Evolutionary conservation across 2,888 invertebrate species (phyloP).

Genomic region (Rhingia campestris): DNA sequence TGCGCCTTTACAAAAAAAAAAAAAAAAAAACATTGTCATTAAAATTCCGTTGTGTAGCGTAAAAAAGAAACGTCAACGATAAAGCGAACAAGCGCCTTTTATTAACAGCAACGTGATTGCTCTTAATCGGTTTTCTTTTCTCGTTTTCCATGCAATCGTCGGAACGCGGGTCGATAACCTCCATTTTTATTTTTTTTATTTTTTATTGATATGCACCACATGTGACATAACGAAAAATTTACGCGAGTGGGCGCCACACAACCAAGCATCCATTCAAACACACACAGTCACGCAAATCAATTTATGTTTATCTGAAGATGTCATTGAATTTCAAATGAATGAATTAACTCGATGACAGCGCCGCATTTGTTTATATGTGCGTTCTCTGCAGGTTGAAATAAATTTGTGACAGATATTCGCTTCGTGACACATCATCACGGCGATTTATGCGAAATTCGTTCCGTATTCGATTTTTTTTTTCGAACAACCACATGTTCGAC

Average conservation of each 20-base stretch:
- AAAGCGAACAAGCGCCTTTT: neutral
- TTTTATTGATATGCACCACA: slow-evolving; percentile 21
- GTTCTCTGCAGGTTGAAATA: neutral
- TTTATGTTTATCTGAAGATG: slow-evolving; percentile 1
- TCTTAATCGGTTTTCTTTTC: slow-evolving; percentile 38
- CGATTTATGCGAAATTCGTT: slow-evolving; percentile 12
- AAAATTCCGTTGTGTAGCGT: too few relatives aligned
- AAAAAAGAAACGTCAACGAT: too few relatives aligned
- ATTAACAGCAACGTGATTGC: slow-evolving; percentile 31
- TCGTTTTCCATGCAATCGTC: slow-evolving; percentile 5
- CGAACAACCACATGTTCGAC: slow-evolving; percentile 49
- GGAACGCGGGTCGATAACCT: slow-evolving; percentile 52
- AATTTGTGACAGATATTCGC: neutral
- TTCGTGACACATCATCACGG: neutral
- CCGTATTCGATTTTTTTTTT: slow-evolving; percentile 23
- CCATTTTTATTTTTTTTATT: slow-evolving; percentile 11
- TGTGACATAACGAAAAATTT: slow-evolving; percentile 51
- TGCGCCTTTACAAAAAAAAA: too few relatives aligned
- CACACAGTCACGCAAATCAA: too few relatives aligned
- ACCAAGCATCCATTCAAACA: neutral
- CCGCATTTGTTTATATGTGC: neutral
- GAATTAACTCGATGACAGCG: slow-evolving; percentile 17
- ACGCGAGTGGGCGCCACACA: slow-evolving; percentile 47
- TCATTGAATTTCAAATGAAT: slow-evolving; percentile 9
- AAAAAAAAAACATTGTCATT: too few relatives aligned